Evolutionary conservation across 2,797 vertebrate species (phyloP), one percentile per base, ranked within the genome.

Genomic region (Nasua narica): DNA sequence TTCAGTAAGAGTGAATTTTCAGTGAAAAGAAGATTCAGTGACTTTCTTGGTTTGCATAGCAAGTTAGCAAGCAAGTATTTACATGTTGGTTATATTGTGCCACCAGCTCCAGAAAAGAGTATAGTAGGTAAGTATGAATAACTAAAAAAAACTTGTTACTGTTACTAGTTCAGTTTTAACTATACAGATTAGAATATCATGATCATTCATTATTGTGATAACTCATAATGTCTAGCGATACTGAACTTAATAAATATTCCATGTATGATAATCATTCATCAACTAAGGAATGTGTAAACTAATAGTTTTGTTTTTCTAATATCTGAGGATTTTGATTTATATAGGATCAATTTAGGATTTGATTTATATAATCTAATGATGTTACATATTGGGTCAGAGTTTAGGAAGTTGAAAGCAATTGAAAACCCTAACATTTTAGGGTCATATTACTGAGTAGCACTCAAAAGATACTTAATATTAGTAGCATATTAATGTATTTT

Each of bases 81-180:
- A 97, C 99, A 99, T 95, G 97, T 99, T 56, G 99, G 99, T 70
- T 99, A 99, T 97, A 99, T 99, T 95, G 99, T 99, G 70, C 99
- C 99, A 60, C 99, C 99, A 0, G 99, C 99, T 21, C 99, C 99
- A 32, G 99, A 99, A 99, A 99, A 99, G 97, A 99, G 99, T 99
- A 99, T 99, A 97, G 99, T 99, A 98, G 99, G 99, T 99, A 99
- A 99, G 99, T 97, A 50, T 87, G 60, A 78, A 87, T 40, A 46
- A 46, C 56, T 91, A 91, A n/a, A 18, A n/a, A 18, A 65, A 65
- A 10, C n/a, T 87, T 78, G 32, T 93, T 77, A 27, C 46, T 94
- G 19, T 83, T 93, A 18, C 18, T 92, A 32, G n/a, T 85, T 95
- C 7, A 37, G 0, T 93, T 94, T 87, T 90, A 82, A 37, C 52